Conservation (phyloP, 92 coral and sea anemone species). For the Epizoanthus rinbou region DNA sequence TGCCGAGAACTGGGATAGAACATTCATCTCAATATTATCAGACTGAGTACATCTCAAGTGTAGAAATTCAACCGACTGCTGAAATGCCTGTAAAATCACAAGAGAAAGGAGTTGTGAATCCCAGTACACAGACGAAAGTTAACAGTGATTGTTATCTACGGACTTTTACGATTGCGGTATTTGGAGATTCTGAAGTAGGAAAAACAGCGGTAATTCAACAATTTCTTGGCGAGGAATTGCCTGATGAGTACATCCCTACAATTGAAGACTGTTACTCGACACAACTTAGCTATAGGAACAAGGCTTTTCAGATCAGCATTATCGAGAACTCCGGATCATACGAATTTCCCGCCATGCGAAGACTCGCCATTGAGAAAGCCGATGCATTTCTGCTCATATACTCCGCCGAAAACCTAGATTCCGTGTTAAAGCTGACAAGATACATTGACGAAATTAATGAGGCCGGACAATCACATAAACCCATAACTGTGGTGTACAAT, state of each 20-base stretch:
- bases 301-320: conserved; percentile 81
- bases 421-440: conserved; percentile 70
- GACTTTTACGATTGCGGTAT: conserved; percentile 79
- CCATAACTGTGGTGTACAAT: conserved; percentile 81
- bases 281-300: conserved; percentile 72
- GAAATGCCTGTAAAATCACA: not conserved
- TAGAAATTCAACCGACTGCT: too few relatives aligned
- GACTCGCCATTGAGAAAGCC: conserved; percentile 76
- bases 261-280: conserved; percentile 83
- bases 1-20: too few relatives aligned
- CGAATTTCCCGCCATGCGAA: conserved; percentile 93
- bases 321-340: conserved; percentile 90
- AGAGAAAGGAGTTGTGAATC: not conserved
- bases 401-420: conserved; percentile 62
- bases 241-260: conserved; percentile 78
- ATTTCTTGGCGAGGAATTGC: conserved; percentile 70
- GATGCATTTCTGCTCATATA: conserved; percentile 86
- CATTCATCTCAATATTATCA: too few relatives aligned
- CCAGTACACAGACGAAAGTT: not conserved
- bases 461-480: conserved; percentile 37
- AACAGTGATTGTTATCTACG: conserved; percentile 25
- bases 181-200: conserved; percentile 86
- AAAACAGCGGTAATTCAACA: conserved; percentile 83
- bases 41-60: too few relatives aligned
- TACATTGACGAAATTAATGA: conserved; percentile 77